Evolutionary conservation across 2,113 vertebrate genomes (phyloP).

Genomic region (Nesoenas mayeri): DNA sequence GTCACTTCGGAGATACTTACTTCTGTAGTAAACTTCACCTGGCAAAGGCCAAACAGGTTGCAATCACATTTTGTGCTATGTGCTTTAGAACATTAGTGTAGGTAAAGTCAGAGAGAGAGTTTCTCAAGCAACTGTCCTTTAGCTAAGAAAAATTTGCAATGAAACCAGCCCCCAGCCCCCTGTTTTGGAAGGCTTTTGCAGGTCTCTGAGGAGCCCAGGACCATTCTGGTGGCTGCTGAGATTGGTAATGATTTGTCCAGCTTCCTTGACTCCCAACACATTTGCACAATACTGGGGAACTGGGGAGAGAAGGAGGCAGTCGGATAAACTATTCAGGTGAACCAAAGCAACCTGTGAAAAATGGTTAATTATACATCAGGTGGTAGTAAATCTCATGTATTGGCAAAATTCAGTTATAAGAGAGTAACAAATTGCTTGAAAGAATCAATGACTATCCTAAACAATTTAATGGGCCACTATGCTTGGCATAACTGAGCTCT

Average conservation of each 20-base stretch:
- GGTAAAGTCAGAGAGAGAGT: background rate
- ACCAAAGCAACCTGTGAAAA: background rate
- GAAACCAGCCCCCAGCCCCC: background rate
- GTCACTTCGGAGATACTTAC: conserved; percentile 89
- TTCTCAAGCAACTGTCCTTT: background rate
- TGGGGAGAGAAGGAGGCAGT: background rate
- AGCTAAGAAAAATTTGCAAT: background rate
- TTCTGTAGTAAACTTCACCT: conserved; percentile 93
- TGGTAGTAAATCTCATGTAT: background rate
- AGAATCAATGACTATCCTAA: background rate
- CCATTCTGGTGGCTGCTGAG: background rate
- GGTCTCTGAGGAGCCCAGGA: background rate
- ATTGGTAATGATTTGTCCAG: background rate
- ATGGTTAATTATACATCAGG: background rate
- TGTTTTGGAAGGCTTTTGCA: background rate
- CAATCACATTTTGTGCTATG: background rate
- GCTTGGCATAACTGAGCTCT: background rate
- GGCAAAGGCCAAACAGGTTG: background rate
- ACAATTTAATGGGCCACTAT: background rate
- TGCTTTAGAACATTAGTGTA: background rate
- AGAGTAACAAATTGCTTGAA: background rate
- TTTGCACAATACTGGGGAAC: background rate
- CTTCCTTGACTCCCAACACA: background rate
- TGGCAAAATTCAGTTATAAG: background rate
- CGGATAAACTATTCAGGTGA: background rate